Conservation (phyloP, 1,140 invertebrate species). For the Drosophila ogumai region DNA sequence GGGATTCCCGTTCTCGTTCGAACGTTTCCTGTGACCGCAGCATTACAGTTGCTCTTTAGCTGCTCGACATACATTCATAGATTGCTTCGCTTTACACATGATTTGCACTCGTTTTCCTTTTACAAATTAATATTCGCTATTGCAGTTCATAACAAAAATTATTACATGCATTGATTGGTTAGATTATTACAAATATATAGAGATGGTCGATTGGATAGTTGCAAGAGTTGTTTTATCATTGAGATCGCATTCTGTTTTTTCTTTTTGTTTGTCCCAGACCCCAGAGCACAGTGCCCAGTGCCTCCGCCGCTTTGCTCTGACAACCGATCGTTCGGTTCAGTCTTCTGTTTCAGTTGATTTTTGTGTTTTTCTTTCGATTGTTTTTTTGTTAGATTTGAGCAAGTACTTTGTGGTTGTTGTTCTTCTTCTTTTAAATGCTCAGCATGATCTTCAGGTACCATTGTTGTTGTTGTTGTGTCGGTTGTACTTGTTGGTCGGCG, state of each 20-base stretch:
- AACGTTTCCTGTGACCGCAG: slow-evolving; percentile 14
- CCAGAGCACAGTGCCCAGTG: slow-evolving; percentile 1
- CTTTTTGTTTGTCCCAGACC: slow-evolving; percentile 16
- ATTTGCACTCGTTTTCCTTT: slow-evolving; percentile 55
- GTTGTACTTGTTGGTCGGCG: slow-evolving; percentile 36
- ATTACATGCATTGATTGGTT: slow-evolving; percentile 58
- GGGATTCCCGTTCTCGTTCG: not conserved
- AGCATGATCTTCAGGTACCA: slow-evolving; percentile 78
- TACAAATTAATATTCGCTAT: slow-evolving; percentile 77
- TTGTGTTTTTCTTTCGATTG: slow-evolving; percentile 45
- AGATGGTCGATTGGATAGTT: slow-evolving; percentile 59
- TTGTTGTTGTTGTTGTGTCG: slow-evolving; percentile 61
- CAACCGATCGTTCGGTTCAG: slow-evolving; percentile 52
- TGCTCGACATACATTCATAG: slow-evolving; percentile 55
- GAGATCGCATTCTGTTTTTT: slow-evolving; percentile 64
- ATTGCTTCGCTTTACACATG: slow-evolving; percentile 71
- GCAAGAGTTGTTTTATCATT: slow-evolving; percentile 55
- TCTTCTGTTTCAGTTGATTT: slow-evolving; percentile 64
- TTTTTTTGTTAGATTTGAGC: slow-evolving; percentile 69
- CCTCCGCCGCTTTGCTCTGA: slow-evolving; percentile 20
- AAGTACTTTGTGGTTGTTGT: slow-evolving; percentile 56
- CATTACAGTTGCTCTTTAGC: slow-evolving; percentile 52
- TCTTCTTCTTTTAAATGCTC: slow-evolving; percentile 67
- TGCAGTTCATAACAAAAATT: slow-evolving; percentile 70
- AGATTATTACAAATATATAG: slow-evolving; percentile 49